Evolutionary conservation across 1,140 invertebrate species (phyloP), one percentile per base, ranked within the genome.

Genomic region (Formica exsecta): DNA sequence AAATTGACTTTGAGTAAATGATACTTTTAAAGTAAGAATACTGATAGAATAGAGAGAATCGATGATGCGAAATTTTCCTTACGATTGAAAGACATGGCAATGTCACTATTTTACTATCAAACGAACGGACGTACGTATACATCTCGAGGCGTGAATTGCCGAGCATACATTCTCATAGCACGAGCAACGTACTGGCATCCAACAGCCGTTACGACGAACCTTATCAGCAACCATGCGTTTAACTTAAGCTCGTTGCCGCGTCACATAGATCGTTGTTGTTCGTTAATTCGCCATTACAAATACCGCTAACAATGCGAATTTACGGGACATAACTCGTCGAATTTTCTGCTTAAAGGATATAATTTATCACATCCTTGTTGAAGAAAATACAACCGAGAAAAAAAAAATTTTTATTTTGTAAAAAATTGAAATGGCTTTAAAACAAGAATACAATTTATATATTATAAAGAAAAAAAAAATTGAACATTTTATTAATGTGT

Each of bases 141-240:
- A 11, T 48, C 64, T 51, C 36, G n/a, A n/a, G 29, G 22, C 48
- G 73, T 51, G 64, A 81, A 89, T 89, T 75, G 87, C 74, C 41
- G 9, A 11, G 41, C 66, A 87, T 93, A 92, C 88, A 86, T 92
- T 91, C 90, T 92, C 90, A 88, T 93, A 90, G 74, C 71, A 77
- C 75, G 80, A 86, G 32, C 87, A 36, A 36, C 9, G 36, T 74
- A 57, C 59, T 61, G 84, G 85, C 38, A 89, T 87, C 86, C 90
- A 92, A 87, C 90, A 86, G 70, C 84, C 87, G 77, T 57, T 86
- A 75, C 79, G 87, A 64, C 77, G 79, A 86, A 41, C 85, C 88
- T 93, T 92, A 92, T 92, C 88, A 77, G 61, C 68, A 83, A 54
- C 86, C 91, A 85, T 93, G 90, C 87, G 86, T 94, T 92, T 76